Percentiles rank a stretch among this genome's conserved stretches.
These are phyloP conservation scores for Aurelia coerulea DNA, from an alignment of 30 jellyfish, hydroid and myxozoan genomes.

Conservation along the genomic window DNA sequence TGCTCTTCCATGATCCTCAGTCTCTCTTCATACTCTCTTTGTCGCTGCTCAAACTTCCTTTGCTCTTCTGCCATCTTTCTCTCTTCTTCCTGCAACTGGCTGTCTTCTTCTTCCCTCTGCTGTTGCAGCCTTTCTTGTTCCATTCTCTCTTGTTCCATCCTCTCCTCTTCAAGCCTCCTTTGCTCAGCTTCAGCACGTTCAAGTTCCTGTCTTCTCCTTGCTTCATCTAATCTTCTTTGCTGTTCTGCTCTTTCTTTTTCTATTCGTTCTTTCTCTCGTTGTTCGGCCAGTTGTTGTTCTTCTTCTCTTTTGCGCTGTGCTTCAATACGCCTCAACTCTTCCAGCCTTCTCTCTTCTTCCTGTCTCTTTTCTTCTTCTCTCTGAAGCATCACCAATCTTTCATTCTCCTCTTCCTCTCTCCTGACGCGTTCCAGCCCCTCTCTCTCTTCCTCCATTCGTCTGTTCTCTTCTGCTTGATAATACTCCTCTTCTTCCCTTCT, in stretches of 20 bases:
- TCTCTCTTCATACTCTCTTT: constrained; percentile 57
- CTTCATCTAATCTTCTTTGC: constrained; percentile 18
- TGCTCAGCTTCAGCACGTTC: constrained; percentile 33
- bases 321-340: constrained; percentile 29
- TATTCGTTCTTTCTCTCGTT: constrained; percentile 11
- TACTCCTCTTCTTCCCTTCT: constrained; percentile 55
- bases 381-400: neutral
- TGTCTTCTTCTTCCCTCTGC: constrained; percentile 31
- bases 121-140: constrained; percentile 19
- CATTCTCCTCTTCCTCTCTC: constrained; percentile 29
- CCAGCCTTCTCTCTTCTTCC: constrained; percentile 58
- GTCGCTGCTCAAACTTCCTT: constrained; percentile 68
- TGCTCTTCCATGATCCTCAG: constrained; percentile 47
- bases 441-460: constrained; percentile 45
- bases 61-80: constrained; percentile 40
- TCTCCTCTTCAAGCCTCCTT: constrained; percentile 35
- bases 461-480: constrained; percentile 42
- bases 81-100: constrained; percentile 21
- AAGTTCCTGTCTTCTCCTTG: neutral
- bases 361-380: constrained; percentile 15
- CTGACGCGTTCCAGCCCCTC: constrained; percentile 28
- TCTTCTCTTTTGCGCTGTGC: constrained; percentile 22
- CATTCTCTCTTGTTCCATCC: constrained; percentile 3
- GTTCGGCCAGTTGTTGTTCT: constrained; percentile 34
- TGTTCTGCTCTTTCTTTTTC: constrained; percentile 3